Evolutionary conservation across 2,888 invertebrate genomes (phyloP), one percentile per base, ranked within the genome.

Genomic region (Nomada goodeniana): DNA sequence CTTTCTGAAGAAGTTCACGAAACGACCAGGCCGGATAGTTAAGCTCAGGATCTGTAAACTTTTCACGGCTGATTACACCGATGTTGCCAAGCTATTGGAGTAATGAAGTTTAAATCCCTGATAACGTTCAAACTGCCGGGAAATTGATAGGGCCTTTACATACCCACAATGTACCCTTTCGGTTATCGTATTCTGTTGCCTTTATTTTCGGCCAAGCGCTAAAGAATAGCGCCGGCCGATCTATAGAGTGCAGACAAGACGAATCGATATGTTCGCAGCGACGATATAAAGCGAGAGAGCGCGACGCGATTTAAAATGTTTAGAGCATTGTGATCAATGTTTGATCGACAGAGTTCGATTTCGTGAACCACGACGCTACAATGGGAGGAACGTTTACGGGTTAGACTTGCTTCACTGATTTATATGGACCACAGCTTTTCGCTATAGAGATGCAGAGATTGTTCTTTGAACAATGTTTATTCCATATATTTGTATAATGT

Each of bases 1-100:
- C 69, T 69, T 75, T 75, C 60, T 69, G 75, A 75, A 69, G 75
- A 75, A 75, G 52, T 75, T 75, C 69, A 4, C 68, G 59, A 52
- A 68, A 68, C 52, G 59, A 52, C 26, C 52, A 9, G 20, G 15
- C 11, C 15, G 13, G 44, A 53, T 60, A 69, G 69, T 75, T 69
- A 69, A 75, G 69, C 23, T 36, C 47, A 15, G 47, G 63, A 63
- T 63, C 71, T 57, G 63, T 71, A 71, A 76, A 76, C 76, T 76
- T 73, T 76, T 71, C 63, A 50, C 55, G 63, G 63, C 55, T 63
- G 71, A 76, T 76, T 76, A 71, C 76, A 29, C 61, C 47, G 55
- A 47, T 71, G 59, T 63, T 63, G 47, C 63, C 23, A 63, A 63
- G 23, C 76, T 61, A 55, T 76, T 76, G 29, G n/a, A 57, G 55